A percentile compares a stretch with the other conserved stretches of the same genome.
Evolutionary conservation across 2,113 vertebrate genomes (phyloP).

Genomic region (Redunca redunca): DNA sequence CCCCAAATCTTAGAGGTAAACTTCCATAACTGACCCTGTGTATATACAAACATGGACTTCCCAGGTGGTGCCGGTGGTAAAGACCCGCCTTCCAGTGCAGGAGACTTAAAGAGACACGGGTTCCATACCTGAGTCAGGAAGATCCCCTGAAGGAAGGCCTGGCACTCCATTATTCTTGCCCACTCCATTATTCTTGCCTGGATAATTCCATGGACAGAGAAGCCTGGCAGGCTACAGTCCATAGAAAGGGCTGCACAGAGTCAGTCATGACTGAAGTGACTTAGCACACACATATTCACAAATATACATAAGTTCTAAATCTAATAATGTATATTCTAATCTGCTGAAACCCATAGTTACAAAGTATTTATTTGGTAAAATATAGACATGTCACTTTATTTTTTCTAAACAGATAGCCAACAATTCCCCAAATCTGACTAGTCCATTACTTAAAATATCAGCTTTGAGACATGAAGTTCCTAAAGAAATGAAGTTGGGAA

Average conservation of each 20-base stretch:
- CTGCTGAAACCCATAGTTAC: neutral
- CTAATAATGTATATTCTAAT: neutral
- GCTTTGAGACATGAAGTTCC: neutral
- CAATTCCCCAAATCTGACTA: neutral
- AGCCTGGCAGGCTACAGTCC: neutral
- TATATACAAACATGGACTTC: neutral
- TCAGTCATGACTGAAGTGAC: neutral
- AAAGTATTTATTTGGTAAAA: neutral
- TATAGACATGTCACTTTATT: neutral
- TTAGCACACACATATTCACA: neutral
- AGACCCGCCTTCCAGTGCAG: neutral
- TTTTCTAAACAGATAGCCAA: neutral
- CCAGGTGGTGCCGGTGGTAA: neutral
- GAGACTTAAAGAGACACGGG: neutral
- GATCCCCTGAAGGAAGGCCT: neutral
- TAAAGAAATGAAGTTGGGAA: neutral
- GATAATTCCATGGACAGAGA: neutral
- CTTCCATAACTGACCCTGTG: neutral
- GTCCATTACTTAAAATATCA: neutral
- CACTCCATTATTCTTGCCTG: neutral
- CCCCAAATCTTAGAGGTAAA: neutral
- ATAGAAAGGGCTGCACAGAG: neutral
- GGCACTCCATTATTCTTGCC: neutral
- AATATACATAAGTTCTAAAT: neutral
- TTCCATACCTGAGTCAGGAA: neutral